Evolutionary conservation across 2,888 invertebrate species (phyloP).

Genomic region (Neoaliturus tenellus): DNA sequence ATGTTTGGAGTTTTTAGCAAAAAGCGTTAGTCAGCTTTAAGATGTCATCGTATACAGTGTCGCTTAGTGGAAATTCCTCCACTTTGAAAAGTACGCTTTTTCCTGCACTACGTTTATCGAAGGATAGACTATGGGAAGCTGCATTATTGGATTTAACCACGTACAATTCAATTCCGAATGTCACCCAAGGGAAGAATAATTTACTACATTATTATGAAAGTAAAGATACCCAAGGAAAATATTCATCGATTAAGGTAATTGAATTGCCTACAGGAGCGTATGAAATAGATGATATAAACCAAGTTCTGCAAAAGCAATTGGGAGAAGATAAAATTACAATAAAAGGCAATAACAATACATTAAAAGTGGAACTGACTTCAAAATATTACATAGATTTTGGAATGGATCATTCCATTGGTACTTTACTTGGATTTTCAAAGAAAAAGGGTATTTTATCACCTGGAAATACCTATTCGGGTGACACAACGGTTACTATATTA

Average conservation of each 20-base stretch:
- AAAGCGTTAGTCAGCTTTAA: conserved; percentile 16
- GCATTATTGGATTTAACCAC: conserved; percentile 25
- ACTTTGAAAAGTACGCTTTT: conserved; percentile 7
- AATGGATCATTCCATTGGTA: not conserved
- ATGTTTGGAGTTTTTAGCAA: conserved; percentile 36
- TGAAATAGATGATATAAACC: conserved; percentile 33
- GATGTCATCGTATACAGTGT: conserved; percentile 46
- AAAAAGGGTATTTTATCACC: not conserved
- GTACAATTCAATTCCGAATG: conserved; percentile 40
- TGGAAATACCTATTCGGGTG: not conserved
- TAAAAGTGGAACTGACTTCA: not conserved
- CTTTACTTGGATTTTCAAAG: not conserved
- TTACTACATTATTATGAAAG: conserved; percentile 20
- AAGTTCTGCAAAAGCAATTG: not conserved
- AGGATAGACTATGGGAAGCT: not conserved
- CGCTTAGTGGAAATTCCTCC: not conserved
- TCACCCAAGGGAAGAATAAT: conserved; percentile 10
- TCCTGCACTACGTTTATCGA: not conserved
- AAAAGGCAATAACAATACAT: conserved; percentile 15
- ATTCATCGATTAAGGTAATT: not conserved
- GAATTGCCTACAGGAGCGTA: conserved; percentile 1
- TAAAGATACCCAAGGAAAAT: not conserved
- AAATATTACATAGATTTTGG: conserved; percentile 29
- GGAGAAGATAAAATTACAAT: conserved; percentile 6
- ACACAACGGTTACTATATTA: not conserved